Evolutionary conservation across 2,888 invertebrate species (phyloP).

Genomic region (Drepana falcataria): DNA sequence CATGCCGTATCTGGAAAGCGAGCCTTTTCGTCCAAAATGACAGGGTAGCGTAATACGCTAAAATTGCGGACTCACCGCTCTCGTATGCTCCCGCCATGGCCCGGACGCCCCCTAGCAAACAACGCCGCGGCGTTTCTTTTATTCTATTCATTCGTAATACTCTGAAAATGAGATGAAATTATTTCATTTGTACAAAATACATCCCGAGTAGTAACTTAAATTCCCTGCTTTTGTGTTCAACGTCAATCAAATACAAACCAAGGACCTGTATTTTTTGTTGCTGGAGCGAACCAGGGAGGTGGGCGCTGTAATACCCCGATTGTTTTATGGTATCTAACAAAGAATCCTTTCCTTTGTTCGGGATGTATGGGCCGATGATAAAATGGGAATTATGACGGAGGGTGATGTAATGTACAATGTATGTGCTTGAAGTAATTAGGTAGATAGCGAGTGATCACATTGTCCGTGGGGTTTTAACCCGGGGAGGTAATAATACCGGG

Average conservation of each 20-base stretch:
- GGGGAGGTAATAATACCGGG: background rate
- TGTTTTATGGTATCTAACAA: background rate
- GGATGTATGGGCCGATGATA: background rate
- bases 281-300: no score
- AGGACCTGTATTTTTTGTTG: no score
- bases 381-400: background rate
- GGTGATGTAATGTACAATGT: background rate
- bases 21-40: constrained; percentile 73
- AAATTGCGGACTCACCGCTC: constrained; percentile 43
- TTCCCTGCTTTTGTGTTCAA: no score
- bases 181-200: no score
- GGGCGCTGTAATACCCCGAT: background rate
- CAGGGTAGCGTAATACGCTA: constrained; percentile 54
- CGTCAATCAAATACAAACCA: no score
- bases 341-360: background rate
- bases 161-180: no score
- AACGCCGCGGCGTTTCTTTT: no score
- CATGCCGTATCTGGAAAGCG: constrained; percentile 69
- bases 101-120: constrained; percentile 16
- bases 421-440: background rate
- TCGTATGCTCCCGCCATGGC: constrained; percentile 28
- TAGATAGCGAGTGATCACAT: constrained; percentile 14
- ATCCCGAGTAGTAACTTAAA: no score
- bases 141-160: no score
- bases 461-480: constrained; percentile 9